Evolutionary conservation across 2,888 invertebrate genomes (phyloP).

Genomic region (Pandemis corylana): DNA sequence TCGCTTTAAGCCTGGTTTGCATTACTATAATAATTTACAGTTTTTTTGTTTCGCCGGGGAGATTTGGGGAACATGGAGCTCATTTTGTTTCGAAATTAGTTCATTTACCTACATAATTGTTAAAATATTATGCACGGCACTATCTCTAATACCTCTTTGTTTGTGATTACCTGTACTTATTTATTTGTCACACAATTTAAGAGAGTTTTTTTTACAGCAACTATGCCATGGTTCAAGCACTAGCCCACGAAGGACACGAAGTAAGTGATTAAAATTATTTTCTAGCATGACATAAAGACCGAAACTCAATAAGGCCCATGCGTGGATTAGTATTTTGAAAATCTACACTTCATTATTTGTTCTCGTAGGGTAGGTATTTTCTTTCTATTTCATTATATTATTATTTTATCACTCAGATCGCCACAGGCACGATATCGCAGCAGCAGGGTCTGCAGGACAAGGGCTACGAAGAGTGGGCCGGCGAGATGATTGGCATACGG

Average conservation of each 20-base stretch:
- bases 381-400: slow-evolving; percentile 13
- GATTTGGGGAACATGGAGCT: too few relatives aligned
- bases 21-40: too few relatives aligned
- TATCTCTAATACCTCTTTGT: too few relatives aligned
- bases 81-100: too few relatives aligned
- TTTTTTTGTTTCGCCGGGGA: too few relatives aligned
- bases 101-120: too few relatives aligned
- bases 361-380: slow-evolving; percentile 9
- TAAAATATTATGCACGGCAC: too few relatives aligned
- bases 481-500: slow-evolving; percentile 97
- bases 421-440: slow-evolving; percentile 86
- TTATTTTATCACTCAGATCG: slow-evolving; percentile 67
- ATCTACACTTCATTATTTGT: neutral
- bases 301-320: too few relatives aligned
- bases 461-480: slow-evolving; percentile 96
- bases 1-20: too few relatives aligned
- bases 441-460: slow-evolving; percentile 95
- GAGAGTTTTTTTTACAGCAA: slow-evolving; percentile 87
- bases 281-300: too few relatives aligned
- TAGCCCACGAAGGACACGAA: slow-evolving; percentile 96
- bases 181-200: neutral
- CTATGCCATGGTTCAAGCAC: slow-evolving; percentile 95
- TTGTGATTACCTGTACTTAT: too few relatives aligned
- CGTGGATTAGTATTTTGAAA: too few relatives aligned
- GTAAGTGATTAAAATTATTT: slow-evolving; percentile 78